These are phyloP conservation scores for Sebastiscus tertius DNA, from an alignment of 2,797 vertebrate genomes.

Conservation along the genomic window DNA sequence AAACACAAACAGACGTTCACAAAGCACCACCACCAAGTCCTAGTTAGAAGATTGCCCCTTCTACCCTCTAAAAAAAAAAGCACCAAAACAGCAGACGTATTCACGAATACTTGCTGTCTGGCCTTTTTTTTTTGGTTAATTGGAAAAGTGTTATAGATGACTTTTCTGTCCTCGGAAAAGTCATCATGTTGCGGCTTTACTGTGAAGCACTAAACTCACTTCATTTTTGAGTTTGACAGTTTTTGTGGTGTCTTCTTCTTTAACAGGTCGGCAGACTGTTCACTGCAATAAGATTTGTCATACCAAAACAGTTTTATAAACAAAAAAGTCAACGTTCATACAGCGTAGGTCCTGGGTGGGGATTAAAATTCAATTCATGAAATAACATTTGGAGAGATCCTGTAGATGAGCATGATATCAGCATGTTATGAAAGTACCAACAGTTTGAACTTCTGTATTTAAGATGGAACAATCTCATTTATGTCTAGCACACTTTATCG, in stretches of 20 bases:
- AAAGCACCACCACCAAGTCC: background rate
- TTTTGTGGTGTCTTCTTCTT: background rate
- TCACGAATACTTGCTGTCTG: background rate
- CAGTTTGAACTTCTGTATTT: background rate
- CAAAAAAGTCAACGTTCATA: background rate
- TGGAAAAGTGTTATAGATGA: slow-evolving; percentile 8
- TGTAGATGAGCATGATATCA: background rate
- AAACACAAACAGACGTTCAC: background rate
- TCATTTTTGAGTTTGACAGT: slow-evolving; percentile 1
- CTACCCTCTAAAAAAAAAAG: background rate
- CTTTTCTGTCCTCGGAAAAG: background rate
- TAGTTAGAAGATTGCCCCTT: background rate
- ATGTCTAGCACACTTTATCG: background rate
- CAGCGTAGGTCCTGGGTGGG: background rate
- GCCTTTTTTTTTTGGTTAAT: slow-evolving; percentile 9
- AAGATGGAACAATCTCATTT: background rate
- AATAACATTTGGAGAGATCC: background rate
- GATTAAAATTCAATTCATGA: background rate
- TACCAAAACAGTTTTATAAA: background rate
- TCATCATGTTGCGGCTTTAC: background rate
- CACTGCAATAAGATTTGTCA: slow-evolving; percentile 7
- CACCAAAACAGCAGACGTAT: slow-evolving; percentile 2
- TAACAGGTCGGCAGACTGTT: slow-evolving; percentile 25
- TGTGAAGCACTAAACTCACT: slow-evolving; percentile 14
- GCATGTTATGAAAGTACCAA: background rate